A percentile compares a stretch with the other conserved stretches of the same genome.
Conservation (phyloP, 2,888 invertebrate genomes). For the Eilema caniola region DNA sequence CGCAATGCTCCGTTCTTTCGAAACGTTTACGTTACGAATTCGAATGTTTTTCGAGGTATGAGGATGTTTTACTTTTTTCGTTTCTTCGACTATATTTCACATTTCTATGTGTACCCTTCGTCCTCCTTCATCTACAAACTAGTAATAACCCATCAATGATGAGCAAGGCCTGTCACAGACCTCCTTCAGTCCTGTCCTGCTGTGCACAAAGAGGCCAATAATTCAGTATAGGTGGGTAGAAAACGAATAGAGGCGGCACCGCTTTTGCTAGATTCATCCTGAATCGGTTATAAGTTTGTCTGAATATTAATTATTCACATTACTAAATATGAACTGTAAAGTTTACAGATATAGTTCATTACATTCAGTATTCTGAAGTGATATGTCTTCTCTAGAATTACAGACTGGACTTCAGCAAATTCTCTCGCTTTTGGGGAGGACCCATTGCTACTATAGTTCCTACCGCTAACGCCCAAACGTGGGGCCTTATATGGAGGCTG, state of each 20-base stretch:
- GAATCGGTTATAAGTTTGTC: too few species aligned
- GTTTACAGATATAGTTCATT: too few species aligned
- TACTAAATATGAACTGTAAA: too few species aligned
- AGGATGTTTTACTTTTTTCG: too few species aligned
- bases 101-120: not conserved
- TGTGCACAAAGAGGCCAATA: not conserved
- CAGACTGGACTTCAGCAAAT: constrained; percentile 89
- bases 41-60: too few species aligned
- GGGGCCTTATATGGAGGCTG: constrained; percentile 93
- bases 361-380: too few species aligned
- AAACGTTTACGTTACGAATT: too few species aligned
- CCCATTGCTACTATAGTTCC: constrained; percentile 93
- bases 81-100: not conserved
- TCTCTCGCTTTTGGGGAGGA: constrained; percentile 92
- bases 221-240: not conserved
- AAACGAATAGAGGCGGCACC: not conserved
- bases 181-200: too few species aligned
- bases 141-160: not conserved
- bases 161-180: not conserved
- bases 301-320: too few species aligned
- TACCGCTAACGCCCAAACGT: constrained; percentile 87
- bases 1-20: too few species aligned
- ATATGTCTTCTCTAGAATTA: constrained; percentile 82
- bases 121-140: not conserved
- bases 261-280: too few species aligned